Base-by-base conservation (phyloP, 2,797 vertebrate species). In the Columba guinea region DNA sequence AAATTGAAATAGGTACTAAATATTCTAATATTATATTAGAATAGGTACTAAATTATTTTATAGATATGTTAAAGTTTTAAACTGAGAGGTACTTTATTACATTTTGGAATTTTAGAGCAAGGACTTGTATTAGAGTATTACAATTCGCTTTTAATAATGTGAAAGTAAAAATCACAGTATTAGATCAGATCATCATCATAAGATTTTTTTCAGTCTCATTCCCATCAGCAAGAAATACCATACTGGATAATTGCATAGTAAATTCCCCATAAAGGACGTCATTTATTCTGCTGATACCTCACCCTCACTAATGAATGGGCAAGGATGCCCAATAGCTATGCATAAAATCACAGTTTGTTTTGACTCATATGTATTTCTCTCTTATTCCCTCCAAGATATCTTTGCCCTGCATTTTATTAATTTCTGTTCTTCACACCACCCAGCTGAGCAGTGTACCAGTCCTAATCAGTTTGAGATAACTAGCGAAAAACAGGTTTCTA, bases 31-130 rank as follows among this genome's bases (percentile, higher is more conserved):
- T 62, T 88, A 65, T 30, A 60, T 86, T 91, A 91, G 63, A 95
- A 79, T 69, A 80, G 79, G 56, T 86, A 94, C 62, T 93, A 84
- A 94, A 93, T 96, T 91, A 93, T 93, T 96, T 91, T 94, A 94
- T 93, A 90, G 92, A 58, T 84, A 69, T 28, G 79, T 92, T 95
- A 91, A 94, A 95, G 48, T 93, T 96, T 97, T 90, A 92, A 86
- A 93, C 86, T 70, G 73, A 87, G 59, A 93, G 77, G 32, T 82
- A 69, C 77, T 93, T 94, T 79, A 96, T 82, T 95, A 68, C 85
- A 76, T 94, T 96, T 87, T 91, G 52, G 69, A 92, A 90, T 95
- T 91, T 94, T 73, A 84, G 63, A 90, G 70, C 37, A 77, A 81
- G 52, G 55, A 63, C 52, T 88, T 84, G 16, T 79, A 70, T 89